Conservation (phyloP, 2,888 invertebrate genomes). For the Morpho helenor region DNA sequence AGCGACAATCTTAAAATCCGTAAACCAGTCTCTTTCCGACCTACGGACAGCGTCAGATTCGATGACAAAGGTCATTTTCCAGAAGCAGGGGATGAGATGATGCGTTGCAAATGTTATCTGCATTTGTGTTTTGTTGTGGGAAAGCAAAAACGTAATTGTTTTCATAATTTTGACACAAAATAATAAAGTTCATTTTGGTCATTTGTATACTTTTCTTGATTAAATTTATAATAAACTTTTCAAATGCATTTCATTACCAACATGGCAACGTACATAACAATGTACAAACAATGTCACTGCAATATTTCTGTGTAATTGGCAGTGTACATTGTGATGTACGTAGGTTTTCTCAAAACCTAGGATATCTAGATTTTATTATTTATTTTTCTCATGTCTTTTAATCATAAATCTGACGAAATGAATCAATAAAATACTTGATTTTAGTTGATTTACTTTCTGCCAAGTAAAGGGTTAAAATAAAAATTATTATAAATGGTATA, state of each 20-base stretch:
- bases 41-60: no score
- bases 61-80: neutral
- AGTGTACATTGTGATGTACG: neutral
- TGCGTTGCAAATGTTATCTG: slow-evolving; percentile 20
- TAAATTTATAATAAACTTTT: neutral
- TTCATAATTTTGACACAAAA: slow-evolving; percentile 15
- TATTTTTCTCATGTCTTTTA: slow-evolving; percentile 8
- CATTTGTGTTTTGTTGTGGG: slow-evolving; percentile 23
- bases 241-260: no score
- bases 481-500: neutral
- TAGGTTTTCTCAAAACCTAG: slow-evolving; percentile 14
- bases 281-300: slow-evolving; percentile 15
- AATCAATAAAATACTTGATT: no score
- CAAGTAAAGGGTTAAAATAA: neutral
- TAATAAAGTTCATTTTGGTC: slow-evolving; percentile 8
- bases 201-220: slow-evolving; percentile 6
- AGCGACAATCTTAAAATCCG: neutral
- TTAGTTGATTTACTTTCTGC: no score
- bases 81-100: slow-evolving; percentile 19
- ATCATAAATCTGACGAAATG: neutral
- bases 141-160: slow-evolving; percentile 17
- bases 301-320: slow-evolving; percentile 15
- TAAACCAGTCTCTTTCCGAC: no score
- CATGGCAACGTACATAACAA: slow-evolving; percentile 12
- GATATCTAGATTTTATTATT: slow-evolving; percentile 13